Percentiles rank a stretch among this genome's conserved stretches.
Evolutionary conservation across 2,113 vertebrate genomes (phyloP).

Genomic region (Calidris pugnax): DNA sequence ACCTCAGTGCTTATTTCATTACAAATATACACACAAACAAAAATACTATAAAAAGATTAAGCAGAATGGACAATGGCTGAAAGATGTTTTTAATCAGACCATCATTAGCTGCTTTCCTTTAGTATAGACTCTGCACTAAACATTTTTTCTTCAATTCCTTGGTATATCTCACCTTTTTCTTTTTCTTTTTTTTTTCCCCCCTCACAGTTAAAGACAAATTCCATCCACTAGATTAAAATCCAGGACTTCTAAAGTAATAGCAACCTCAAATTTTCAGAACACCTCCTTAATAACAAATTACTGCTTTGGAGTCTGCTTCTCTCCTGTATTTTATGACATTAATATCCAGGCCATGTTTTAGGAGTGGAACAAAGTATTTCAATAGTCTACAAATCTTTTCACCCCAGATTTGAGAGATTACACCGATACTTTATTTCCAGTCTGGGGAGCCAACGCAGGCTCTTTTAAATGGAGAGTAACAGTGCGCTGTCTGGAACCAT

Average conservation of each 20-base stretch:
- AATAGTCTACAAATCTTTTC: background rate
- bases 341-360: background rate
- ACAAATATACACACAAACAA: background rate
- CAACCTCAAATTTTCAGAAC: background rate
- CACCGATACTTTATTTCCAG: background rate
- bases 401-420: background rate
- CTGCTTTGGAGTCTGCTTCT: background rate
- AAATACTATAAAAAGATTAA: background rate
- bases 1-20: background rate
- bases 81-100: background rate
- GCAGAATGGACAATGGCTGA: background rate
- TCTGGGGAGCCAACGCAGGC: background rate
- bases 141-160: background rate
- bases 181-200: no score
- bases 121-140: background rate
- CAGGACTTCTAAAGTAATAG: background rate
- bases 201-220: background rate
- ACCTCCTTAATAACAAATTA: background rate
- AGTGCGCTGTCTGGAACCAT: background rate
- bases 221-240: background rate
- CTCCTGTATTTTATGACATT: background rate
- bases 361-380: background rate
- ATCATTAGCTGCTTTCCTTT: background rate
- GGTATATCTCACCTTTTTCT: background rate
- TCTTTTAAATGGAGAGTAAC: slow-evolving; percentile 7